Evolutionary conservation across 2,113 vertebrate species (phyloP).

Genomic region (Neodon shergylaensis): DNA sequence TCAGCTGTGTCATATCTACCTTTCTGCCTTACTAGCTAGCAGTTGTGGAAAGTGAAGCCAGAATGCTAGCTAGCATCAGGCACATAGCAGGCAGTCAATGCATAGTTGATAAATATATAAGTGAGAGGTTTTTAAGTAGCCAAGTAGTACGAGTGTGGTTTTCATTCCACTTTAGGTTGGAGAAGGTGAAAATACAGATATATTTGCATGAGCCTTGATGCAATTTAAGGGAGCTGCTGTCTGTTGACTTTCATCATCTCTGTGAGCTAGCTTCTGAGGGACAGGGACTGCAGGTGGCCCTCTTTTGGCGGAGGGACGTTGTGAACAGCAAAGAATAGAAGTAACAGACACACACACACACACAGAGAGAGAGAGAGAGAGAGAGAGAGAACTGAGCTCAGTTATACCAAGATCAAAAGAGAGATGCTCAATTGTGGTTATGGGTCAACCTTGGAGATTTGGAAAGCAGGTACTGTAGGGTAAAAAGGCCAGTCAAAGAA

Average conservation of each 20-base stretch:
- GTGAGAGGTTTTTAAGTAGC: background rate
- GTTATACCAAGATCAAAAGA: background rate
- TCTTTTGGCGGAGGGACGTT: background rate
- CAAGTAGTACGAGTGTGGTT: background rate
- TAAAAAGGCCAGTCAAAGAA: no score
- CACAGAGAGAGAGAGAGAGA: background rate
- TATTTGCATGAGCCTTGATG: background rate
- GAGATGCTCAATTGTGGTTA: background rate
- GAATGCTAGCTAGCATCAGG: background rate
- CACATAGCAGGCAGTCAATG: background rate
- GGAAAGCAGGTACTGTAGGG: background rate
- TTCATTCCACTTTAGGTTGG: background rate
- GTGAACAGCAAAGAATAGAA: background rate
- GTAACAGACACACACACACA: background rate
- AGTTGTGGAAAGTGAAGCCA: background rate
- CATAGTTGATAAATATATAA: background rate
- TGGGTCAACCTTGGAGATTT: background rate
- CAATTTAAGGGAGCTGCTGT: background rate
- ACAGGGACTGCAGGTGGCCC: background rate
- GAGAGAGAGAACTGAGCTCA: background rate
- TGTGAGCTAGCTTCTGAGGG: background rate
- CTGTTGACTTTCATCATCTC: background rate
- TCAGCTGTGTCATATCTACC: background rate
- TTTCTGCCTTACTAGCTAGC: background rate
- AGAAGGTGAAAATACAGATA: background rate